Evolutionary conservation across 1,140 invertebrate genomes (phyloP).

Genomic region (Psilanteris sp.): DNA sequence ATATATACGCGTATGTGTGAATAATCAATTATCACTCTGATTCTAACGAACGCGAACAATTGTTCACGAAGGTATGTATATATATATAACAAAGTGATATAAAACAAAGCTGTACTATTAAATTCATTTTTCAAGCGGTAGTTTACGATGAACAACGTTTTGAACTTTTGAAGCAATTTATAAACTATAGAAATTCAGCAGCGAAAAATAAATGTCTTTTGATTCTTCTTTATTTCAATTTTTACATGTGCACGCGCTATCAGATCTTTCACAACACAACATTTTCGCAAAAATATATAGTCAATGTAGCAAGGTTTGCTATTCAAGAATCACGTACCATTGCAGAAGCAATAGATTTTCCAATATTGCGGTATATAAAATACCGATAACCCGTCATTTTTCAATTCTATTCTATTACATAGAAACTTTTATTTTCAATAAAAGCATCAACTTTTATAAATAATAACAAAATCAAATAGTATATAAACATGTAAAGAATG

Average conservation of each 20-base stretch:
- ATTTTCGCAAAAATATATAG: slow-evolving; percentile 41
- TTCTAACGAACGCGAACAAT: too few relatives aligned
- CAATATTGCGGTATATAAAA: slow-evolving; percentile 3
- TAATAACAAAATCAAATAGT: too few relatives aligned
- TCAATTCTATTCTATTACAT: background rate
- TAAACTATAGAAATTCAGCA: slow-evolving; percentile 25
- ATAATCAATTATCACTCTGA: too few relatives aligned
- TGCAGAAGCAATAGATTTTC: slow-evolving; percentile 33
- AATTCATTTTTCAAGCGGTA: slow-evolving; percentile 28
- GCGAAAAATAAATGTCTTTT: slow-evolving; percentile 50
- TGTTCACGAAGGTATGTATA: too few relatives aligned
- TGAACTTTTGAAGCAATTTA: slow-evolving; percentile 24
- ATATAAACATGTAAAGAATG: too few relatives aligned
- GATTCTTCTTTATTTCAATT: slow-evolving; percentile 37
- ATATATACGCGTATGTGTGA: too few relatives aligned
- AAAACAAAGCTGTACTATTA: slow-evolving; percentile 29
- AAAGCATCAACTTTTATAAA: too few relatives aligned
- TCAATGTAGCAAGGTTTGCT: slow-evolving; percentile 3
- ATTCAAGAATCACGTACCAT: slow-evolving; percentile 38
- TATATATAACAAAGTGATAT: too few relatives aligned
- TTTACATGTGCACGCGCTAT: slow-evolving; percentile 14
- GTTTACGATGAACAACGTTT: background rate
- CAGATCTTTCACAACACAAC: slow-evolving; percentile 22
- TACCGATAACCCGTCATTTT: slow-evolving; percentile 20
- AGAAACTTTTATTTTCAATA: background rate